These are phyloP conservation scores for Nemotelus nigrinus DNA, from an alignment of 2,888 invertebrate species.

Conservation along the genomic window DNA sequence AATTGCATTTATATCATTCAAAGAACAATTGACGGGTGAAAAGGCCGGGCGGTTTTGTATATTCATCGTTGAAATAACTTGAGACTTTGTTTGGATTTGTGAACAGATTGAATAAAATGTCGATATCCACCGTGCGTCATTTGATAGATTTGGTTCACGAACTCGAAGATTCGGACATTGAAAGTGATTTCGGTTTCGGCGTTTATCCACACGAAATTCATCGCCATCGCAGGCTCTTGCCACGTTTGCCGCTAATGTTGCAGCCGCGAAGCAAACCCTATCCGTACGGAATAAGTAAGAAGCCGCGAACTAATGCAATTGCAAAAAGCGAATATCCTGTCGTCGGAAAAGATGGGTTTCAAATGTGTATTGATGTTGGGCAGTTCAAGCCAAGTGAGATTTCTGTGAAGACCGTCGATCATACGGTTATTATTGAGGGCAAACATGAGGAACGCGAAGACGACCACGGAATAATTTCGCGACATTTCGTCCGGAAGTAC, in stretches of 20 bases:
- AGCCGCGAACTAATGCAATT: not conserved
- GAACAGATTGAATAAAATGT: constrained; percentile 55
- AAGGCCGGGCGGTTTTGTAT: not conserved
- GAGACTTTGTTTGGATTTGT: not conserved
- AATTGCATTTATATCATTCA: too few species aligned
- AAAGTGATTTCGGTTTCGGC: constrained; percentile 63
- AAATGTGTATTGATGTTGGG: constrained; percentile 78
- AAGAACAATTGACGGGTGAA: too few species aligned
- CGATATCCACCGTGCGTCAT: constrained; percentile 58
- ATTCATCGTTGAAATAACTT: not conserved
- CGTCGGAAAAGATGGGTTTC: constrained; percentile 74
- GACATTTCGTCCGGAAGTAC: constrained; percentile 81
- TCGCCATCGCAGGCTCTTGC: not conserved
- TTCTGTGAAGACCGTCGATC: constrained; percentile 79
- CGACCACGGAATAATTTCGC: constrained; percentile 77
- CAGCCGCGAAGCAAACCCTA: not conserved
- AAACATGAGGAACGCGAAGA: constrained; percentile 81
- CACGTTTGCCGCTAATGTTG: not conserved
- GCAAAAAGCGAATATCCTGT: not conserved
- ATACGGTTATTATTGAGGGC: constrained; percentile 77
- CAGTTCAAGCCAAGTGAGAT: constrained; percentile 84
- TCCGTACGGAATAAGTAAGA: not conserved
- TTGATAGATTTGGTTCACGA: constrained; percentile 63
- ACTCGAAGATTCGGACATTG: constrained; percentile 61
- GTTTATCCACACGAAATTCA: constrained; percentile 59